Evolutionary conservation across 2,888 invertebrate species (phyloP), one percentile per base, ranked within the genome.

Genomic region (Synanthedon andrenaeformis): DNA sequence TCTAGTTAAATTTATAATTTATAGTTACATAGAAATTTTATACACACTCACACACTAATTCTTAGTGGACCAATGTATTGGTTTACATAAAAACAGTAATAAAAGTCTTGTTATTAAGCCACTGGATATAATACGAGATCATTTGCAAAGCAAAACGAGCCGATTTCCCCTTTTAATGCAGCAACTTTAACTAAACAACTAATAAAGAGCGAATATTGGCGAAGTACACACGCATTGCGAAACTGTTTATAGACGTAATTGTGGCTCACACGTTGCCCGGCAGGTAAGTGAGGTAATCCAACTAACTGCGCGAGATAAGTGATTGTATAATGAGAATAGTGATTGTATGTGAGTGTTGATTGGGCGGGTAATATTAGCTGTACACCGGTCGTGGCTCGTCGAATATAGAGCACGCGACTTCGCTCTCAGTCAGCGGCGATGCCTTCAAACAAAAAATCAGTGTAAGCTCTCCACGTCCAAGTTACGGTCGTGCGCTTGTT

Each of bases 371-470:
- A 54, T 45, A 52, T 45, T 23, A 8, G 17, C 71, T 65, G 70
- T 76, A 77, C 84, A 84, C 85, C 81, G 83, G 84, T 82, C 81
- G 76, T 72, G 78, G 79, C 80, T 35, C 35, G 76, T 72, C 78
- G 79, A 83, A 86, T 86, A 82, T 87, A 72, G 86, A 86, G 85
- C 86, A 85, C 66, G 74, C 75, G 67, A 70, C 69, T 23, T 23
- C 23, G 23, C 23, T 23, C 23, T 23, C 23, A 23, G 23, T 23
- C 23, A 23, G 73, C 77, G 72, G 75, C 82, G 81, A 85, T 86
- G 86, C 84, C 86, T 86, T 72, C 81, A 59, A n/a, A 79, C 83
- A 82, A 85, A 86, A 85, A 87, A 85, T 85, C 86, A 87, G 86
- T 87, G 82, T 86, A 84, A 83, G 82, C 78, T 83, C 75, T 65